phyloP scores from a whole-genome alignment of 2,888 invertebrate species.

The Opisthograptis luteolata region DNA sequence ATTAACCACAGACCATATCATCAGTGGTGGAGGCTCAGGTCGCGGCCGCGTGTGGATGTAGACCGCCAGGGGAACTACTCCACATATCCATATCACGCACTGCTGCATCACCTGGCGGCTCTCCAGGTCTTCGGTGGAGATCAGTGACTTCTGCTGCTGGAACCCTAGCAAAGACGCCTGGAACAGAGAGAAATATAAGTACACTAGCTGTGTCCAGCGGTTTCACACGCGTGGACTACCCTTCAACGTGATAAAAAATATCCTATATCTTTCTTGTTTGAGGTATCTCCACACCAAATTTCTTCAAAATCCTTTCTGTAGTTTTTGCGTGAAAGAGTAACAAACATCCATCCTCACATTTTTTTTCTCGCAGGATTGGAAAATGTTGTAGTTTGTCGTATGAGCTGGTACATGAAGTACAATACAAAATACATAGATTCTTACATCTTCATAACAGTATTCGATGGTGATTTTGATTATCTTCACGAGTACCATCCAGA shows the following conservation, averaged over 20 bases:
- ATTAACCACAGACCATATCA: conserved; percentile 65
- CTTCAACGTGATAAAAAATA: too few species aligned
- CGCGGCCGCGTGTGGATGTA: conserved; percentile 65
- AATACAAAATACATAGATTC: too few species aligned
- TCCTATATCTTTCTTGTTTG: too few species aligned
- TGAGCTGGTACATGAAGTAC: too few species aligned
- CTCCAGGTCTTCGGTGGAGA: conserved; percentile 46
- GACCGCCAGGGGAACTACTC: conserved; percentile 57
- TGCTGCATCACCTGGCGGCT: conserved; percentile 63
- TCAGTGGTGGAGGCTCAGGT: conserved; percentile 60
- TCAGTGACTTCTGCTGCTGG: conserved; percentile 27
- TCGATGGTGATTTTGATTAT: conserved; percentile 60
- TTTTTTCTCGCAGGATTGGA: too few species aligned
- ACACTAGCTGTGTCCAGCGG: too few species aligned
- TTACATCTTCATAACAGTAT: conserved; percentile 63
- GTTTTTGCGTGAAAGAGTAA: too few species aligned
- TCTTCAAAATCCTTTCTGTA: too few species aligned
- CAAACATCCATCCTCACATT: too few species aligned
- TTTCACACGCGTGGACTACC: too few species aligned
- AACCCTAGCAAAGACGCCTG: conserved; percentile 21
- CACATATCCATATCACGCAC: conserved; percentile 68
- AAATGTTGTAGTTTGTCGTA: too few species aligned
- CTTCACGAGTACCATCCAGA: conserved; percentile 67
- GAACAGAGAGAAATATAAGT: background rate
- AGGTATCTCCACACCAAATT: too few species aligned